These are phyloP conservation scores for Tapirus indicus DNA, from an alignment of 2,797 vertebrate genomes.

Conservation along the genomic window DNA sequence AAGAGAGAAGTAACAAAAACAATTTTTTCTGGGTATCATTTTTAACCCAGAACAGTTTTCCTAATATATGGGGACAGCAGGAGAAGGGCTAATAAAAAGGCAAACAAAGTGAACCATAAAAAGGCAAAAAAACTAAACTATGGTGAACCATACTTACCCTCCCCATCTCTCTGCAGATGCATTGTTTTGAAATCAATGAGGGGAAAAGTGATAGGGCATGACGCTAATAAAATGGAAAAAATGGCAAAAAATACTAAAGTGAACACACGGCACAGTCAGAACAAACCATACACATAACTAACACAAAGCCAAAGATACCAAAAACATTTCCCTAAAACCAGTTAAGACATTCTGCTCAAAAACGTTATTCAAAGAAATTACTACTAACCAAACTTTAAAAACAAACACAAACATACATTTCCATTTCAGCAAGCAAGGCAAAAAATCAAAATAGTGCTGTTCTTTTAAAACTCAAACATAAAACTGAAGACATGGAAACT, in stretches of 20 bases:
- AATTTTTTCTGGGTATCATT: conserved; percentile 63
- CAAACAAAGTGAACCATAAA: conserved; percentile 88
- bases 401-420: conserved; percentile 79
- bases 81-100: conserved; percentile 89
- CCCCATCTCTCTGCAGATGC: conserved; percentile 98
- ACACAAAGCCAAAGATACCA: conserved; percentile 89
- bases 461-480: conserved; percentile 71
- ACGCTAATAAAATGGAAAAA: conserved; percentile 93
- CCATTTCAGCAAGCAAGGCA: conserved; percentile 77
- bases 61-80: conserved; percentile 87
- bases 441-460: conserved; percentile 62
- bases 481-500: conserved; percentile 65
- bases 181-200: conserved; percentile 99
- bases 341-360: conserved; percentile 72
- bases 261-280: conserved; percentile 93
- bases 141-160: conserved; percentile 95
- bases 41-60: conserved; percentile 79
- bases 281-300: conserved; percentile 91
- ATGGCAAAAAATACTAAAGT: conserved; percentile 94
- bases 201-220: conserved; percentile 96
- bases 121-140: conserved; percentile 89
- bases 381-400: conserved; percentile 72
- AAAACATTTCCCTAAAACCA: conserved; percentile 83
- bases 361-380: conserved; percentile 76
- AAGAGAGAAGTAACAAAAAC: conserved; percentile 76